Evolutionary conservation across 2,797 vertebrate genomes (phyloP), one percentile per base, ranked within the genome.

Genomic region (Brotogeris chrysoptera): DNA sequence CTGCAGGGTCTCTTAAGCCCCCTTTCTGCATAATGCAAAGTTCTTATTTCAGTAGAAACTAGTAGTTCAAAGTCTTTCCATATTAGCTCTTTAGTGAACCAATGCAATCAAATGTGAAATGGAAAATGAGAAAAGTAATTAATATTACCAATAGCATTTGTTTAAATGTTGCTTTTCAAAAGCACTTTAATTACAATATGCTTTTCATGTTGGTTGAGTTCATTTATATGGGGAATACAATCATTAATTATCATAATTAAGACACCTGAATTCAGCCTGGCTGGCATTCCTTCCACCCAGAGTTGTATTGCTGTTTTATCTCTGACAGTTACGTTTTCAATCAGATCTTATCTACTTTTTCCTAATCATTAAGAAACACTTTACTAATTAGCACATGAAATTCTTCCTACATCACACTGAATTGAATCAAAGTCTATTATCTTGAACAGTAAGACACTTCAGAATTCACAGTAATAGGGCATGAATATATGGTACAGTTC

Each of bases 391-490:
- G 97, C 97, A 97, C 97, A 97, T 97, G 97, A 97, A 98, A 98
- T 98, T 98, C 97, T 97, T 98, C 96, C 97, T 95, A 94, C 97
- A 98, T 97, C 97, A 98, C 96, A 96, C 97, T 96, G 98, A 98
- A 98, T 96, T 98, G 97, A 98, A 98, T 98, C 98, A 98, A 97
- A 97, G 96, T 94, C 97, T 98, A 98, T 98, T 98, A 98, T 98
- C 97, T 96, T 94, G 96, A 98, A 96, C 96, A 97, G 97, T 96
- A 80, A 98, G 98, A 97, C 96, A 97, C 98, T 98, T 98, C 97
- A 97, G 97, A 97, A 98, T 97, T 97, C 97, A 96, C 96, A 92
- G 97, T 98, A 98, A 98, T 97, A 97, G 97, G 97, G 96, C 97
- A 98, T 98, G 97, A 98, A 98, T 98, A 98, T 97, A 97, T 98